Evolutionary conservation across 2,113 vertebrate species (phyloP), one percentile per base, ranked within the genome.

Genomic region (Osmerus mordax): DNA sequence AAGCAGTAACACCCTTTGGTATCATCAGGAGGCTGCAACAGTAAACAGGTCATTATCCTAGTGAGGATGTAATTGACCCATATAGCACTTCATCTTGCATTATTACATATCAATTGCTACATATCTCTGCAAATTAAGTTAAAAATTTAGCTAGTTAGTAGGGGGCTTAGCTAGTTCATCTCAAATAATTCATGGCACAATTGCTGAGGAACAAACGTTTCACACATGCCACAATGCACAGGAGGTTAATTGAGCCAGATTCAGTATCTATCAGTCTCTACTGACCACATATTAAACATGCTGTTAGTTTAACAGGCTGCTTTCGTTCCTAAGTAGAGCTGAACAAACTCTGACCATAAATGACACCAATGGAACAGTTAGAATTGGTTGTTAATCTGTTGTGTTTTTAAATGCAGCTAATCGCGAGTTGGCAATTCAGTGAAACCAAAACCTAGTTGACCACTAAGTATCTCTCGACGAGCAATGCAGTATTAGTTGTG

Each of bases 251-350:
- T 71, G 69, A 60, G 62, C 9, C 51, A 47, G 13, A 28, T 70
- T 70, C 25, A 2, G 25, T 77, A 23, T 7, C n/a, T 51, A 53
- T 59, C 64, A 41, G 60, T 74, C 18, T 61, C 79, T 55, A 71
- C 47, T 15, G 28, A 58, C 68, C 7, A 65, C 32, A 75, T 41
- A 21, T 25, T 71, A 53, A 69, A 67, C 81, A 83, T 77, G 84
- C 81, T 78, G 65, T 83, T 82, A 86, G 80, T 79, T 65, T 8
- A 52, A 55, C 36, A 56, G 18, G n/a, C 51, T 47, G 54, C 65
- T 59, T 23, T 2, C 51, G 14, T 73, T 18, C 8, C 28, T 71
- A 11, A 28, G 23, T 58, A 11, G 53, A 64, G 62, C 67, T 69
- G 15, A 69, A 68, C 69, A 72, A 84, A 78, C 77, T 66, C 47